Base-by-base conservation (phyloP, 1,140 invertebrate species). In the Euglossa dilemma region DNA sequence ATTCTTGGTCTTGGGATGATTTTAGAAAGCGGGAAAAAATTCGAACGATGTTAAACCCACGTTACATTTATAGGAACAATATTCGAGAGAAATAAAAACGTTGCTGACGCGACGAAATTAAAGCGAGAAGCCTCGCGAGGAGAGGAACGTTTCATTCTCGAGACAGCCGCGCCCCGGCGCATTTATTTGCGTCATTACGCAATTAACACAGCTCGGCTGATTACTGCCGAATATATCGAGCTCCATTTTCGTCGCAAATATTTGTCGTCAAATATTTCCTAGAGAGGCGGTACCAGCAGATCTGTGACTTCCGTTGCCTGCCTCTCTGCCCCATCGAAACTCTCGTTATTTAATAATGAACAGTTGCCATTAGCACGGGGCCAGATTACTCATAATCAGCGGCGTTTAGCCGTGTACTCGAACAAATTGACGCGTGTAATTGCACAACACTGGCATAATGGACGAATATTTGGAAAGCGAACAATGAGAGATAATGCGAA, bases 221-320 rank as follows among this genome's bases (percentile, higher is more conserved):
- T 82, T 61, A 56, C 36, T 69, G 43, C 11, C 45, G 54, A 76
- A 82, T 52, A 59, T 47, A 76, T 67, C 43, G 63, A 67, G 80
- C 63, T 76, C 63, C 63, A 76, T 82, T 82, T 69, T 76, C 72
- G 52, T 6, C 2, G 80, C 73, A 82, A 82, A 82, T 67, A 69
- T 82, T 82, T 82, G 66, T 75, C 73, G 80, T 57, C 80, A 82
- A 82, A 82, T 76, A 69, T 76, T 82, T 82, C 80, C 63, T 67
- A 47, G 61, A 28, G 80, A 25, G 47, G 61, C 28, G 20, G 57
- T 57, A n/a, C 45, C 71, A 71, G 63, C 52, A 45, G 50, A 66
- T 56, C 43, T 50, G 67, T 72, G 43, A 66, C 72, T 66, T 66
- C 61, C 25, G 50, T 36, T 23, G 50, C 54, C 54, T 0, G 12